Evolutionary conservation across 2,888 invertebrate species (phyloP).

Genomic region (Tryphoninae sp.): DNA sequence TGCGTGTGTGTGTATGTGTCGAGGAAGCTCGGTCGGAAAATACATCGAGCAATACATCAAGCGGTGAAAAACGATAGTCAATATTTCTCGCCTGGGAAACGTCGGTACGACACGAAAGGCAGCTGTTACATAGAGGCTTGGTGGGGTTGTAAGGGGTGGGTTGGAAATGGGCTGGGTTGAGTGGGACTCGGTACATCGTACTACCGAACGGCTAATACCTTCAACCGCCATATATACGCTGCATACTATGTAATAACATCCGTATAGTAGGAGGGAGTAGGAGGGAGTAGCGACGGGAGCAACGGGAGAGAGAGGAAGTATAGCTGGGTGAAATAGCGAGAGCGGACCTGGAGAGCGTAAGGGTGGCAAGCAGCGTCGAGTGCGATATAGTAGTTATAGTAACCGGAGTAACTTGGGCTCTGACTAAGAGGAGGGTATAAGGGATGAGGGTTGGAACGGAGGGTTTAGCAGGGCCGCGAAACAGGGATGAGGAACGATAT

Average conservation of each 20-base stretch:
- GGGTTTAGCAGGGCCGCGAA: background rate
- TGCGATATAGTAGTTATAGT: conserved; percentile 26
- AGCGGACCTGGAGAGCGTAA: conserved; percentile 3
- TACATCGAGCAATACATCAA: conserved; percentile 61
- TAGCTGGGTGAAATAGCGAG: conserved; percentile 32
- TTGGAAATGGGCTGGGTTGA: conserved; percentile 31
- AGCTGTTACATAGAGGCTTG: conserved; percentile 51
- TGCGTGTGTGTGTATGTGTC: background rate
- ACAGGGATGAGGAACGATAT: conserved; percentile 48
- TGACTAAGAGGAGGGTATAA: conserved; percentile 13
- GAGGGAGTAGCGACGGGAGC: background rate
- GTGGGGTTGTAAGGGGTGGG: conserved; percentile 11
- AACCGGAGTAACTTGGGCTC: conserved; percentile 25
- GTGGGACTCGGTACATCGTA: conserved; percentile 35
- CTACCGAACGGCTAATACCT: conserved; percentile 40
- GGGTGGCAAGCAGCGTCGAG: conserved; percentile 27
- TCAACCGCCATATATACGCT: conserved; percentile 16
- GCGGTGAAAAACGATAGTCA: conserved; percentile 63
- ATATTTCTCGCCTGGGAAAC: conserved; percentile 63
- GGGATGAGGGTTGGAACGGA: conserved; percentile 30
- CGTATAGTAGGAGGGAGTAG: conserved; percentile 6
- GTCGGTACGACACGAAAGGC: conserved; percentile 62
- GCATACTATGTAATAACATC: conserved; percentile 35
- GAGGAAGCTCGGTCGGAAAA: conserved; percentile 44
- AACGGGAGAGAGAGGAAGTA: conserved; percentile 16